phyloP scores from a whole-genome alignment of 2,797 vertebrate species.

The Sebastes matsubarae region DNA sequence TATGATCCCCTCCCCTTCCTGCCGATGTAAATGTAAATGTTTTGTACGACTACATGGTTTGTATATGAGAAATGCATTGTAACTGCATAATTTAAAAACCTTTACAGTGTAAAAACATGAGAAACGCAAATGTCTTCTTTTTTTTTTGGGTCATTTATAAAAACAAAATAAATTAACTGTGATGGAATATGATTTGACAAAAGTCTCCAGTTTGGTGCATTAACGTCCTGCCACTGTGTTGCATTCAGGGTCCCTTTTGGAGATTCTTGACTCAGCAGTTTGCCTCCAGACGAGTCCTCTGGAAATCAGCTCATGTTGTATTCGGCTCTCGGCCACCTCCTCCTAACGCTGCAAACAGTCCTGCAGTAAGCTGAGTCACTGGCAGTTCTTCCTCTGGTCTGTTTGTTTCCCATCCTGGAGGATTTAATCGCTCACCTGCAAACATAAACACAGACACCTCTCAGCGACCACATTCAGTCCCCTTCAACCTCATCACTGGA shows the following conservation, averaged over 20 bases:
- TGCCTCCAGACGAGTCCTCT: not conserved
- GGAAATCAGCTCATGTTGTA: not conserved
- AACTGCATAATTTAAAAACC: constrained; percentile 64
- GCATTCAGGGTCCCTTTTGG: not conserved
- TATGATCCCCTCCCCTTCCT: not conserved
- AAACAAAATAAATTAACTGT: constrained; percentile 78
- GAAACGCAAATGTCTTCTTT: constrained; percentile 44
- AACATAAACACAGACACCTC: not conserved
- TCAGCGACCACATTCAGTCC: not conserved
- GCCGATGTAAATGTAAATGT: constrained; percentile 66
- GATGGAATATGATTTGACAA: constrained; percentile 45
- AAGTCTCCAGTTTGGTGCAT: not conserved
- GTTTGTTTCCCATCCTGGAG: not conserved
- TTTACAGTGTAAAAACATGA: constrained; percentile 60
- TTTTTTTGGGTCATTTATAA: constrained; percentile 68
- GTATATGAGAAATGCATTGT: constrained; percentile 77
- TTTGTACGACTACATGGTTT: constrained; percentile 83
- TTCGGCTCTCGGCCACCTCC: not conserved
- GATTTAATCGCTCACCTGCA: constrained; percentile 13
- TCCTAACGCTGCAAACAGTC: not conserved
- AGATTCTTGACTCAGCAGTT: constrained; percentile 13
- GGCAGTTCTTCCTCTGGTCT: not conserved
- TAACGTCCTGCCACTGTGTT: not conserved
- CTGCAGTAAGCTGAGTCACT: constrained; percentile 4
- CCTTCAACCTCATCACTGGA: accelerated